Evolutionary conservation across 1,140 invertebrate genomes (phyloP), one percentile per base, ranked within the genome.

Genomic region (Macrocentrus cingulum): DNA sequence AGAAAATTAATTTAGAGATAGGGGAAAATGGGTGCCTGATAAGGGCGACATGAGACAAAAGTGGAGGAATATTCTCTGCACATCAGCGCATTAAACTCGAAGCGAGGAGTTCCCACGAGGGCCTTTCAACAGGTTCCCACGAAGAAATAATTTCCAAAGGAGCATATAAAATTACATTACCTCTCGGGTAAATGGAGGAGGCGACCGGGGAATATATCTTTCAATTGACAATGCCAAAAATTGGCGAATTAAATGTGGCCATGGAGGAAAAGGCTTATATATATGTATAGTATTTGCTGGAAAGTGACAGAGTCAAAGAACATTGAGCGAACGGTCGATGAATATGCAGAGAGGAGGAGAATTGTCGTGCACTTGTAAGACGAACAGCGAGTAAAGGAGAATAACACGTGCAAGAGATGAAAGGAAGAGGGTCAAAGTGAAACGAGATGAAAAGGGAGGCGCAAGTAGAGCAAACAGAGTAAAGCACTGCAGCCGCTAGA

Each of bases 151-250:
- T 57, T 57, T 46, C 48, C 48, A 58, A 58, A 58, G 56, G 56
- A 51, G 56, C 56, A 58, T 58, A 58, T 58, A 58, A 58, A 58
- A 58, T 58, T 58, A 58, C 56, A 58, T 58, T 58, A 58, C 51
- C 56, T 49, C 46, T 13, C n/a, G 20, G 39, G 48, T 44, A 58
- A 58, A 58, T 58, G 56, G 56, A 58, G 51, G 37, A 25, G 56
- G 55, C 55, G 55, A 46, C 18, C 18, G 29, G 23, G 22, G 48
- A 25, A 39, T 29, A 46, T n/a, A 58, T 58, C 56, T 58, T 51
- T 58, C 56, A 58, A 58, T 58, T 48, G 55, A 25, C 55, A 52
- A 58, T 58, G 19, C 48, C 23, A 16, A 58, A 58, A 58, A 36
- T 58, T n/a, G n/a, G n/a, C 37, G 46, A 58, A 58, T 58, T 58